Evolutionary conservation across 2,797 vertebrate species (phyloP), one percentile per base, ranked within the genome.

Genomic region (Argentina silus): DNA sequence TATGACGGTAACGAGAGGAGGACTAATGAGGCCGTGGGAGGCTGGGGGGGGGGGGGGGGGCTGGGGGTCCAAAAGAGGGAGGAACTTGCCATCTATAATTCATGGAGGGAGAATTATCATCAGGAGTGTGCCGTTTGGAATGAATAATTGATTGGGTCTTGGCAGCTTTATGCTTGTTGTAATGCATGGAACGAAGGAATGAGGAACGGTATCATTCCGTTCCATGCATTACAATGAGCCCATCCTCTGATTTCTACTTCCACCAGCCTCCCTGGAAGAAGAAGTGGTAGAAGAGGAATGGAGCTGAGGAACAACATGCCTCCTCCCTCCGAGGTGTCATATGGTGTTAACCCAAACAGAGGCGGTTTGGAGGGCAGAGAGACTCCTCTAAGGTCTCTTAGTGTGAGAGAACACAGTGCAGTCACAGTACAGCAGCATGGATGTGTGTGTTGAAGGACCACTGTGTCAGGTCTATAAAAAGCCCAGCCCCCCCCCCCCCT

Each of bases 61-160:
- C 53, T 78, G 87, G 81, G 81, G 79, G 81, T 86, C 85, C 82
- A 88, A 89, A 88, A 81, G 84, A 85, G 88, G 86, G 79, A 73
- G 83, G 75, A 70, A 75, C 85, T 72, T 80, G 53, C 79, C 82
- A 92, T 95, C 90, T 92, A 95, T 93, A 92, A 94, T 95, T 94
- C 90, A 95, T 93, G 84, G 76, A 83, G 81, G 78, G 86, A 88
- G 90, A 91, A 94, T 94, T 93, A 95, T 93, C 91, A 94, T 94
- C 89, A 93, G 88, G 83, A 75, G 88, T 80, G 87, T 91, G 90
- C 88, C 87, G 84, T 91, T 91, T 90, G 86, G 83, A 74, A 93
- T 95, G 89, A 95, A 95, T 94, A 93, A 95, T 94, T 92, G 86
- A 95, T 93, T 51, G 27, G 7, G 64, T 86, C 88, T 88, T 72